These are phyloP conservation scores for Andinoacara biseriatus DNA, from an alignment of 2,113 vertebrate genomes.

Conservation along the genomic window DNA sequence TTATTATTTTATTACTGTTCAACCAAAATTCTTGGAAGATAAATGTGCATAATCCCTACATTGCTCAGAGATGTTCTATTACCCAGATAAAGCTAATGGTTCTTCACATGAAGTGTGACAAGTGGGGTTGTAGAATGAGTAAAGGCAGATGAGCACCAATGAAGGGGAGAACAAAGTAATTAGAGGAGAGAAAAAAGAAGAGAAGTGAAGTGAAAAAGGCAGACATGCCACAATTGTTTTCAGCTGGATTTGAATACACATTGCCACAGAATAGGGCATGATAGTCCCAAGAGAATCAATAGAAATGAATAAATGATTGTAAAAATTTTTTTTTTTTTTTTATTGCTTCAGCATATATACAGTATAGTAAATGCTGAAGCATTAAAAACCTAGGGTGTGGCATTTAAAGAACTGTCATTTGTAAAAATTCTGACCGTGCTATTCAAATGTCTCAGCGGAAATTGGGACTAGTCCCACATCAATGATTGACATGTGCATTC, in stretches of 20 bases:
- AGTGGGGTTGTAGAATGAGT: not conserved
- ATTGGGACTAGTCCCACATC: too few relatives aligned
- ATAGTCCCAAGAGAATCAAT: not conserved
- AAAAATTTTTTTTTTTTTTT: too few relatives aligned
- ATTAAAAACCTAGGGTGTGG: too few relatives aligned
- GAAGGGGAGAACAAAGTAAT: not conserved
- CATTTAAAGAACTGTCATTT: too few relatives aligned
- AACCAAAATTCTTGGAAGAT: not conserved
- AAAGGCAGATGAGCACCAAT: not conserved
- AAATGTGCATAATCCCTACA: not conserved
- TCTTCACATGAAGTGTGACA: constrained; percentile 1
- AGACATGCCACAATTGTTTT: not conserved
- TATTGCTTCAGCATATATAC: too few relatives aligned
- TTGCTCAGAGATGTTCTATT: not conserved
- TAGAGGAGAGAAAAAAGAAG: not conserved
- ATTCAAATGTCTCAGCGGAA: too few relatives aligned
- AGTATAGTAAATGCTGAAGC: too few relatives aligned
- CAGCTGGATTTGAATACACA: not conserved
- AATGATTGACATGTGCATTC: too few relatives aligned
- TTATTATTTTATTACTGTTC: not conserved
- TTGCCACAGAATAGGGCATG: not conserved
- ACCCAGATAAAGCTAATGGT: not conserved
- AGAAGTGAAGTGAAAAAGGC: not conserved
- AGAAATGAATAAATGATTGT: not conserved
- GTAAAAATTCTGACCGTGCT: too few relatives aligned